Evolutionary conservation across 2,113 vertebrate genomes (phyloP).

Genomic region (Oryzias curvinotus): DNA sequence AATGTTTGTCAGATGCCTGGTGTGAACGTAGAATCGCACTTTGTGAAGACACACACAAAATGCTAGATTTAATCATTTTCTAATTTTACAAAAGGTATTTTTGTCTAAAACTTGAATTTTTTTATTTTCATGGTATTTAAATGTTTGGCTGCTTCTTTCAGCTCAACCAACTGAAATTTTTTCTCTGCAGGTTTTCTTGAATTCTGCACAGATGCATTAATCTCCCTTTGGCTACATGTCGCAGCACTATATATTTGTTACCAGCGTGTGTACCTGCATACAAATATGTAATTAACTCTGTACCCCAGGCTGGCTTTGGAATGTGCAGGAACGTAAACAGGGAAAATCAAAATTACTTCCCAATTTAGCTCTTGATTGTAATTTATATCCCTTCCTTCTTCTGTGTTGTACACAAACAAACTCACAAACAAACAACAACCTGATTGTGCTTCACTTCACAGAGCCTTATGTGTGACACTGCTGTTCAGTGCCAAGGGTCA

Average conservation of each 20-base stretch:
- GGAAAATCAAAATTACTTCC: slow-evolving; percentile 6
- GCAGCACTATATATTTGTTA: background rate
- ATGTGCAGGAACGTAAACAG: slow-evolving; percentile 16
- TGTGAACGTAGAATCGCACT: no score
- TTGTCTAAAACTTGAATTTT: no score
- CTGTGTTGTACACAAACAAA: background rate
- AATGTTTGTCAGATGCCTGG: no score
- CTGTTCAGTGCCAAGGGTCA: slow-evolving; percentile 84
- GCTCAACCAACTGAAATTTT: background rate
- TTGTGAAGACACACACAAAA: no score
- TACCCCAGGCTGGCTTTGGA: background rate
- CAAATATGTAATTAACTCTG: slow-evolving; percentile 15
- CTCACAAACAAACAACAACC: background rate
- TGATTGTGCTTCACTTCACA: slow-evolving; percentile 46
- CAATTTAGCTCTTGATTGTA: background rate
- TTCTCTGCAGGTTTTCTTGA: background rate
- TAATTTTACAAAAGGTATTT: no score
- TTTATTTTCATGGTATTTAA: no score
- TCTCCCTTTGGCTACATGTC: slow-evolving; percentile 1
- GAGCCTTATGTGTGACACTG: slow-evolving; percentile 87
- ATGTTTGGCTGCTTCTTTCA: background rate
- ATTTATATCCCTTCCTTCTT: slow-evolving; percentile 3
- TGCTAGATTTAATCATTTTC: no score
- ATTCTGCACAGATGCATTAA: slow-evolving; percentile 11
- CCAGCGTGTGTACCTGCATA: background rate